These are phyloP conservation scores for Alethe castanea DNA, from an alignment of 2,113 vertebrate genomes.

Conservation along the genomic window DNA sequence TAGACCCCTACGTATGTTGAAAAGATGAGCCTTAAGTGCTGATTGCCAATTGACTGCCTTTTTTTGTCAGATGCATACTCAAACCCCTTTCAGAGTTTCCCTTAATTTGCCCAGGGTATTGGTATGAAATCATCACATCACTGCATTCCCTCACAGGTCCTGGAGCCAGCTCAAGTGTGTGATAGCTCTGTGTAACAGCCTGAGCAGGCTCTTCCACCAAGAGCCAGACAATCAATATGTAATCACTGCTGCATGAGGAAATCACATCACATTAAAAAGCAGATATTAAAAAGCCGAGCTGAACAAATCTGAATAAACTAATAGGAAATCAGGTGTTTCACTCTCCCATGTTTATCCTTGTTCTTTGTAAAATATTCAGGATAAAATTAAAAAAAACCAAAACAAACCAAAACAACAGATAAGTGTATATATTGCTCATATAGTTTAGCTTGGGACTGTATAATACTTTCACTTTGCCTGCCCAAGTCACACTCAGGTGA, in stretches of 20 bases:
- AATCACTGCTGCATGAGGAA: not conserved
- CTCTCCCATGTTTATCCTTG: not conserved
- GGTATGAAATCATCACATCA: not conserved
- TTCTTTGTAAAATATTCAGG: not conserved
- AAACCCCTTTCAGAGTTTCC: not conserved
- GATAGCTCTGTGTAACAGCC: not conserved
- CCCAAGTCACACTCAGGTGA: not conserved
- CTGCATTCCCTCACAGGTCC: not conserved
- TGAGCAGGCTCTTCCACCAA: not conserved
- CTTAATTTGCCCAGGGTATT: not conserved
- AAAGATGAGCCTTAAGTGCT: not conserved
- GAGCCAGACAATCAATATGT: not conserved
- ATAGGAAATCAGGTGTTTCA: not conserved
- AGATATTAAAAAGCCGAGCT: not conserved
- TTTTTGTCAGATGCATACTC: not conserved
- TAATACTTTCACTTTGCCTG: not conserved
- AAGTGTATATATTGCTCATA: not conserved
- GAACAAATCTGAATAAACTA: not conserved
- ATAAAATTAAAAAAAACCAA: not conserved
- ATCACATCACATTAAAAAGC: not conserved
- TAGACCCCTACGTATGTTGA: not conserved
- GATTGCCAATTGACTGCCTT: not conserved
- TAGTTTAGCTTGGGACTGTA: not conserved
- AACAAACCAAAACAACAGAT: too few species aligned
- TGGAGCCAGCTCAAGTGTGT: not conserved